Percentiles rank a stretch among this genome's conserved stretches.
phyloP scores from a whole-genome alignment of 2,888 invertebrate species.

The Tortricodes alternella region DNA sequence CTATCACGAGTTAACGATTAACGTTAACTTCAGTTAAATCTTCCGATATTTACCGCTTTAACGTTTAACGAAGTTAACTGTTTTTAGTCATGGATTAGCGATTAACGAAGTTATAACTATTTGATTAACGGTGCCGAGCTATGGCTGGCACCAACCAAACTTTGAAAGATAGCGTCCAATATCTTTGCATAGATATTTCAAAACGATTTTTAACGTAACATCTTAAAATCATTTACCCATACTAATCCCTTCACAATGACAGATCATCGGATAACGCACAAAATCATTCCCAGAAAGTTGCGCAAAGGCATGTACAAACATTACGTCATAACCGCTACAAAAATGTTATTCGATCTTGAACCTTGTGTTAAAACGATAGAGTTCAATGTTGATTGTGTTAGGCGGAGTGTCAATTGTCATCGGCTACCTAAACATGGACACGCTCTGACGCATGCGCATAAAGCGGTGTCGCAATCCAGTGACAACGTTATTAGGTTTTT shows the following conservation, averaged over 20 bases:
- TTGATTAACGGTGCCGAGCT: too few species aligned
- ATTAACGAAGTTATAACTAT: too few species aligned
- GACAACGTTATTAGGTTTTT: constrained; percentile 23
- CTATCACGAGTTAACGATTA: too few species aligned
- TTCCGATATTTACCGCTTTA: too few species aligned
- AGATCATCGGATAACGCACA: constrained; percentile 22
- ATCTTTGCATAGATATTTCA: neutral
- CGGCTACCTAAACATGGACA: constrained; percentile 43
- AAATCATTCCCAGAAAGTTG: constrained; percentile 37
- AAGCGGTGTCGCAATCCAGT: constrained; percentile 33
- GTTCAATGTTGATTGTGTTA: neutral
- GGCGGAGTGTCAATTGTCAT: neutral
- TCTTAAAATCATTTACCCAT: constrained; percentile 2
- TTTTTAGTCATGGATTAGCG: too few species aligned
- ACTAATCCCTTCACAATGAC: constrained; percentile 18
- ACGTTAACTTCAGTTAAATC: too few species aligned
- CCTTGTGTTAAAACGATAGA: neutral
- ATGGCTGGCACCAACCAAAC: too few species aligned
- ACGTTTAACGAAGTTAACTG: too few species aligned
- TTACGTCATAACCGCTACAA: neutral
- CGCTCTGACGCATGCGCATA: constrained; percentile 47
- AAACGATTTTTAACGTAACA: neutral
- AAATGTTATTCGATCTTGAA: neutral
- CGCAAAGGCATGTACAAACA: constrained; percentile 6
- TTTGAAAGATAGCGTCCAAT: neutral